These are phyloP conservation scores for Melanostoma mellinum DNA, from an alignment of 2,888 invertebrate genomes.

Conservation along the genomic window DNA sequence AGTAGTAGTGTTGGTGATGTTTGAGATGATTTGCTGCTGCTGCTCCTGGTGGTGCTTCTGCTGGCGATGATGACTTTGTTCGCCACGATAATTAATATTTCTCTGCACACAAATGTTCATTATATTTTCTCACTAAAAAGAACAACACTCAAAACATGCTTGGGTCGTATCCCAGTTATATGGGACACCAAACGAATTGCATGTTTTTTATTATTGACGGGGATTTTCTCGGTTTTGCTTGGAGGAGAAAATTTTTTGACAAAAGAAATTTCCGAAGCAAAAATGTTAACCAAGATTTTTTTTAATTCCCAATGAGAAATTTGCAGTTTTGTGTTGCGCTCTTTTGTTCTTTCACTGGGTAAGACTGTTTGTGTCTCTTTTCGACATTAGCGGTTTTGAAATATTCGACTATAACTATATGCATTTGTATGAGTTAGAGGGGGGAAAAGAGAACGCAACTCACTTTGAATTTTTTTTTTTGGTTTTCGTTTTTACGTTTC, in stretches of 20 bases:
- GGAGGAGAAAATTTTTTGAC: constrained; percentile 54
- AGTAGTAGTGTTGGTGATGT: constrained; percentile 39
- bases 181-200: constrained; percentile 10
- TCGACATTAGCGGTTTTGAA: constrained; percentile 41
- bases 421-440: constrained; percentile 37
- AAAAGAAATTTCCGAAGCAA: constrained; percentile 61
- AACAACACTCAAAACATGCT: constrained; percentile 42
- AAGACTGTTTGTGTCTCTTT: constrained; percentile 44
- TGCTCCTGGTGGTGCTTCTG: constrained; percentile 20
- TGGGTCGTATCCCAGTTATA: constrained; percentile 1
- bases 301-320: constrained; percentile 60
- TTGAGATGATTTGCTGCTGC: constrained; percentile 49
- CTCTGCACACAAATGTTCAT: constrained; percentile 62
- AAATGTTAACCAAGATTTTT: constrained; percentile 57
- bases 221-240: constrained; percentile 2
- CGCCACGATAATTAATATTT: constrained; percentile 63
- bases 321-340: constrained; percentile 49
- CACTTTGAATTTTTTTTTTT: constrained; percentile 23
- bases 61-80: constrained; percentile 67
- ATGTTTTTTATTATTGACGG: constrained; percentile 13
- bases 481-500: constrained; percentile 55
- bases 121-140: constrained; percentile 49
- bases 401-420: background rate
- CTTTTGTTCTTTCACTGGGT: constrained; percentile 24
- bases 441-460: constrained; percentile 39